Conservation (phyloP, 1,140 invertebrate genomes). For the Pachyrhynchus sulphureomaculatus region DNA sequence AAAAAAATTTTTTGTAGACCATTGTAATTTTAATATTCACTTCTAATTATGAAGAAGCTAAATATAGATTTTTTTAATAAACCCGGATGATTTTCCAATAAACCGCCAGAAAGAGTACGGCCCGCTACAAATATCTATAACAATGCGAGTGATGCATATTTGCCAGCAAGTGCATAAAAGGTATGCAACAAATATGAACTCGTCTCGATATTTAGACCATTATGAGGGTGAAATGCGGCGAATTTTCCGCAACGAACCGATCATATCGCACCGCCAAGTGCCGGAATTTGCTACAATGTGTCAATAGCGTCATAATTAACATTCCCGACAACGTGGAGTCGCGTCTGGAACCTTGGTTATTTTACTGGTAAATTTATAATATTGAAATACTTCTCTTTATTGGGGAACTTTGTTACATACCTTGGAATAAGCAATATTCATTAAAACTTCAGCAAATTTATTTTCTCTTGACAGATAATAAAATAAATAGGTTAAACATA, state of each 20-base stretch:
- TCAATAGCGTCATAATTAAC: conserved; percentile 48
- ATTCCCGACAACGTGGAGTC: conserved; percentile 41
- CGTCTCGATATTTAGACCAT: conserved; percentile 43
- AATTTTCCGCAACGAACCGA: conserved; percentile 39
- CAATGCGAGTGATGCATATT: conserved; percentile 47
- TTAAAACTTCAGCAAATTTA: too few species aligned
- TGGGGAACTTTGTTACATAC: too few species aligned
- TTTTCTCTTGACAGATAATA: too few species aligned
- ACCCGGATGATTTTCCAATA: conserved; percentile 4
- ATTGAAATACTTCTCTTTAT: too few species aligned
- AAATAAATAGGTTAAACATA: too few species aligned
- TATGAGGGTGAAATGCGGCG: conserved; percentile 23
- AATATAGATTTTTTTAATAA: too few species aligned
- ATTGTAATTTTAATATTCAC: too few species aligned
- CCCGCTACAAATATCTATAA: conserved; percentile 18
- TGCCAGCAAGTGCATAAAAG: conserved; percentile 44
- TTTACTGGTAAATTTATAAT: conserved; percentile 28
- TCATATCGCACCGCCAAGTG: conserved; percentile 41
- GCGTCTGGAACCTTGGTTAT: conserved; percentile 39
- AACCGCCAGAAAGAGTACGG: conserved; percentile 17
- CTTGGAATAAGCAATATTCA: too few species aligned
- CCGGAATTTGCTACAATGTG: conserved; percentile 46
- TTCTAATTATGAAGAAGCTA: too few species aligned
- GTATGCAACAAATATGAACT: conserved; percentile 48
- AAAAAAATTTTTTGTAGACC: too few species aligned